Evolutionary conservation across 2,113 vertebrate genomes (phyloP).

Genomic region (Galeopterus variegatus): DNA sequence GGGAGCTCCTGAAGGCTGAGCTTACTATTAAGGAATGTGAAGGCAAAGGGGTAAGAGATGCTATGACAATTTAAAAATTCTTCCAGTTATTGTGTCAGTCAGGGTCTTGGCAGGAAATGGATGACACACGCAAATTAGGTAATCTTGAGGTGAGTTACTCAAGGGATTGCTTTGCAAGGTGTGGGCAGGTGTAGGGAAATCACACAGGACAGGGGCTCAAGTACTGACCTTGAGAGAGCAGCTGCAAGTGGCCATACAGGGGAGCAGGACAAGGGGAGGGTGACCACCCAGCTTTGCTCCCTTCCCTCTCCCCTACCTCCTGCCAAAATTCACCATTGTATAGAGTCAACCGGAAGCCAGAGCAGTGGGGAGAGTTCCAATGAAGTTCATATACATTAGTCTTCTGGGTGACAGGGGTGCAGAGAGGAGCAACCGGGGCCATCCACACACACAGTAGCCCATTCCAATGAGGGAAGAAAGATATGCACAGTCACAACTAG

Average conservation of each 20-base stretch:
- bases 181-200: no score
- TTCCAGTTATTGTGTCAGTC: neutral
- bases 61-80: neutral
- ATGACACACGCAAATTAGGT: neutral
- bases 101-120: slow-evolving; percentile 46
- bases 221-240: neutral
- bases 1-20: neutral
- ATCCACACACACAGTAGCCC: fast-evolving
- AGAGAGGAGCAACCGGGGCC: neutral
- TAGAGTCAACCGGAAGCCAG: neutral
- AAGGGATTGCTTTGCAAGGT: neutral
- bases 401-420: neutral
- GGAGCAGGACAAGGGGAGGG: fast-evolving
- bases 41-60: neutral
- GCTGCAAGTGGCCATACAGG: neutral
- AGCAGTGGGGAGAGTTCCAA: neutral
- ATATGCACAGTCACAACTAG: fast-evolving
- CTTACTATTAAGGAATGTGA: neutral
- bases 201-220: neutral
- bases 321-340: neutral
- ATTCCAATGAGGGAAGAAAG: neutral
- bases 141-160: neutral
- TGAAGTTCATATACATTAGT: neutral
- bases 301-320: neutral
- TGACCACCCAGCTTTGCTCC: neutral